Evolutionary conservation across 2,797 vertebrate genomes (phyloP).

Genomic region (Helostoma temminkii): DNA sequence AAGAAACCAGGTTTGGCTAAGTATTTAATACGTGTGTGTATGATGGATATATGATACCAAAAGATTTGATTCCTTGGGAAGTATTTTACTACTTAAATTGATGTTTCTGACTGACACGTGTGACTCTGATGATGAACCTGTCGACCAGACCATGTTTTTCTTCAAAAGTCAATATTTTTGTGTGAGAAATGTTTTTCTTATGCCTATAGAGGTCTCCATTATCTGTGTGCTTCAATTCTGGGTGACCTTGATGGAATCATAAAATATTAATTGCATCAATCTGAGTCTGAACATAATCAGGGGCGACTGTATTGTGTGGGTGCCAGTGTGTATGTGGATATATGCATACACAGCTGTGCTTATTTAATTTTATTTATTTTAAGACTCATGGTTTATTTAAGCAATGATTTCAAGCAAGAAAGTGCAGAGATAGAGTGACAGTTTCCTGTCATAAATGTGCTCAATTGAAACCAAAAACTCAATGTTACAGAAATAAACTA

Average conservation of each 20-base stretch:
- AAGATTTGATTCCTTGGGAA: not conserved
- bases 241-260: slow-evolving; percentile 60
- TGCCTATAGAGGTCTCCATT: slow-evolving; percentile 13
- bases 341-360: not conserved
- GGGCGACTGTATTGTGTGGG: not conserved
- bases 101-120: not conserved
- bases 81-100: not conserved
- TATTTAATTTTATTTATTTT: too few species aligned
- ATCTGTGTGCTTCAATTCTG: slow-evolving; percentile 37
- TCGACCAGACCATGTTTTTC: not conserved
- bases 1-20: too few species aligned
- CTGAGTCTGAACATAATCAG: slow-evolving; percentile 32
- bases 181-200: not conserved
- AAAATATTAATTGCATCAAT: slow-evolving; percentile 56
- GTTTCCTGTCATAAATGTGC: slow-evolving; percentile 8
- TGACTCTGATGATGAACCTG: not conserved
- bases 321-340: not conserved
- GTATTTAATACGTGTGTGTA: too few species aligned
- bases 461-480: slow-evolving; percentile 3
- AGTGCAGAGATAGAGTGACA: slow-evolving; percentile 40
- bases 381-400: too few species aligned
- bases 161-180: slow-evolving; percentile 6
- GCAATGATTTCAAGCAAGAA: slow-evolving; percentile 20
- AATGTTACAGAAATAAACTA: slow-evolving; percentile 19
- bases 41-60: too few species aligned